Conservation (phyloP, 2,113 vertebrate species). For the Colinus virginianus region DNA sequence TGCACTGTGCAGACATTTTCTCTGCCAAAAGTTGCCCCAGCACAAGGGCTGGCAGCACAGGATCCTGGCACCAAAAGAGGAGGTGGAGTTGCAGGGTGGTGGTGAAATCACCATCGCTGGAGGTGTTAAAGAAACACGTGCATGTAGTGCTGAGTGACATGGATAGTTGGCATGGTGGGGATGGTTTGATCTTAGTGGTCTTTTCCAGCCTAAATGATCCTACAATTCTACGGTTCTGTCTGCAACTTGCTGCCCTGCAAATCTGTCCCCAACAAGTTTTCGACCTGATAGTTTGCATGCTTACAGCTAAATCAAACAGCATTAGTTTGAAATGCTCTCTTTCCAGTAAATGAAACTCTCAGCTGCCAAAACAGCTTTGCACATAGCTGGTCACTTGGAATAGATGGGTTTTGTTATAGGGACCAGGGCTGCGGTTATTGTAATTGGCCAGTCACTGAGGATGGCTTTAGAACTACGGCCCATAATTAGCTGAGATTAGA, state of each 20-base stretch:
- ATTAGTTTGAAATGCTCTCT: not conserved
- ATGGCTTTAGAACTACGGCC: not conserved
- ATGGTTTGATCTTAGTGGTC: no score
- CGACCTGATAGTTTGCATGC: not conserved
- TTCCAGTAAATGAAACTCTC: constrained; percentile 7
- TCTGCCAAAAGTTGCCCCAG: not conserved
- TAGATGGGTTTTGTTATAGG: not conserved
- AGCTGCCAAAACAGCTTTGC: not conserved
- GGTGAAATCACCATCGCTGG: no score
- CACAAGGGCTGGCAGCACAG: not conserved
- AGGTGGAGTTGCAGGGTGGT: no score
- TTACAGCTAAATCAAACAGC: not conserved
- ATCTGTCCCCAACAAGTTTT: not conserved
- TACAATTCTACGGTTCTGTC: no score
- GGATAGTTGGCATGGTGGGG: no score
- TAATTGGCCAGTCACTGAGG: not conserved
- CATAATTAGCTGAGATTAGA: not conserved
- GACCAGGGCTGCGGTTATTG: not conserved
- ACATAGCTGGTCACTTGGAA: not conserved
- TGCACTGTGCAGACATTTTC: not conserved
- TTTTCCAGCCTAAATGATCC: no score
- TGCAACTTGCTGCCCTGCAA: not conserved
- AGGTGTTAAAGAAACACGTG: no score
- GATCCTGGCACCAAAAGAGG: not conserved
- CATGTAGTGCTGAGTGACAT: no score